These are phyloP conservation scores for Apamea monoglypha DNA, from an alignment of 2,888 invertebrate species.

Conservation along the genomic window DNA sequence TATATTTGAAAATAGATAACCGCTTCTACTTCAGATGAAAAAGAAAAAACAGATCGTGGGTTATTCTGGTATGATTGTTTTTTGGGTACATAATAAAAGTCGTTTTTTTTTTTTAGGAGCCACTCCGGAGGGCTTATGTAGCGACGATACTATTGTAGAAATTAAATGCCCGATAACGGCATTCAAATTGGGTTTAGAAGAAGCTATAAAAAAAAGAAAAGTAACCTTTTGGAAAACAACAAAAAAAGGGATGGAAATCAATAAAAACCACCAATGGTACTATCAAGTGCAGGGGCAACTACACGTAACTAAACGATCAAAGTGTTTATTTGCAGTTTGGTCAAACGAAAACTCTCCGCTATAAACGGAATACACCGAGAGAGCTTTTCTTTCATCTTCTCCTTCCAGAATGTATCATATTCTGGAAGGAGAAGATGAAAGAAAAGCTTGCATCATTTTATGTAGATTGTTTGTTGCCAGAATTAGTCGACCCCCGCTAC, in stretches of 20 bases:
- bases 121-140: slow-evolving; percentile 9
- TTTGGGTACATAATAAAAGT: too few relatives aligned
- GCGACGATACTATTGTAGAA: background rate
- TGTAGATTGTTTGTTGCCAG: slow-evolving; percentile 17
- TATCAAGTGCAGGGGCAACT: slow-evolving; percentile 19
- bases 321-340: slow-evolving; percentile 21
- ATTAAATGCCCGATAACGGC: background rate
- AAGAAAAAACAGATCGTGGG: too few relatives aligned
- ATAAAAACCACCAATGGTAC: slow-evolving; percentile 22
- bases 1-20: too few relatives aligned
- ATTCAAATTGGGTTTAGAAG: slow-evolving; percentile 6
- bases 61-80: too few relatives aligned
- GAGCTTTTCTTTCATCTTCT: too few relatives aligned
- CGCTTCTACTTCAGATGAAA: too few relatives aligned
- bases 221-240: slow-evolving; percentile 8
- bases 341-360: slow-evolving; percentile 12
- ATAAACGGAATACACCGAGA: slow-evolving; percentile 22
- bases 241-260: slow-evolving; percentile 21
- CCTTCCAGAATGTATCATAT: too few relatives aligned
- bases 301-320: slow-evolving; percentile 11
- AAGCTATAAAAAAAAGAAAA: slow-evolving; percentile 18
- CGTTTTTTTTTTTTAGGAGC: background rate
- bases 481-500: slow-evolving; percentile 5
- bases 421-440: slow-evolving; percentile 16
- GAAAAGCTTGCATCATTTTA: slow-evolving; percentile 17